phyloP scores from a whole-genome alignment of 2,888 invertebrate genomes.

The Torymus aiolomorphi region DNA sequence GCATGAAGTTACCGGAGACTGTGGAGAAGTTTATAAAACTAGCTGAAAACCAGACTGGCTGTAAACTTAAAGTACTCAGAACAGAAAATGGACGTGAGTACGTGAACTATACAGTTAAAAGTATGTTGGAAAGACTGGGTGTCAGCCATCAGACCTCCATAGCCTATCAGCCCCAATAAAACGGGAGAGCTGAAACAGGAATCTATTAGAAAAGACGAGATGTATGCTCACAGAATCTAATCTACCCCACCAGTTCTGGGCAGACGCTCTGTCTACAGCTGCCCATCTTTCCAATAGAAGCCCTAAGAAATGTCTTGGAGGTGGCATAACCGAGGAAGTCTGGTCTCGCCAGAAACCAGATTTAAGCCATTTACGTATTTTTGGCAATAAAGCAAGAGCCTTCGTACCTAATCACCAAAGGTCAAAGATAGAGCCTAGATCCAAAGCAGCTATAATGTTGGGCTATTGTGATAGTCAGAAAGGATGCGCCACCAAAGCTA shows the following conservation, averaged over 20 bases:
- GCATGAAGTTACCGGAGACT: background rate
- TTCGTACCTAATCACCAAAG: background rate
- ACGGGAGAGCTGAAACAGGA: too few species aligned
- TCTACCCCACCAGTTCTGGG: too few species aligned
- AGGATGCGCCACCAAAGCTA: too few species aligned
- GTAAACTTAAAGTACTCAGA: background rate
- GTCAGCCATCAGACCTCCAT: too few species aligned
- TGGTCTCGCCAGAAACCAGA: conserved; percentile 12
- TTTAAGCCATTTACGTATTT: too few species aligned
- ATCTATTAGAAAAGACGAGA: too few species aligned
- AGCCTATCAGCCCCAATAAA: too few species aligned
- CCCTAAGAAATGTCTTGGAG: background rate
- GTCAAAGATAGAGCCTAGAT: background rate
- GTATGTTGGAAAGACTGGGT: background rate
- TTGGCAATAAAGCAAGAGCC: too few species aligned
- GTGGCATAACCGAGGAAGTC: background rate
- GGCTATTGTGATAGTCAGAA: conserved; percentile 1
- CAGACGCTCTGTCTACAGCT: too few species aligned
- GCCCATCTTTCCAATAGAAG: background rate
- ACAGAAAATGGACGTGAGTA: background rate
- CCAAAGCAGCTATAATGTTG: background rate
- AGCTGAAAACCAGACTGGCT: background rate
- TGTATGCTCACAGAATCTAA: too few species aligned
- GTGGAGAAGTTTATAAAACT: background rate
- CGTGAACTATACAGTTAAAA: background rate